A percentile compares a stretch with the other conserved stretches of the same genome.
Evolutionary conservation across 2,113 vertebrate species (phyloP).

Genomic region (Rattus rattus): DNA sequence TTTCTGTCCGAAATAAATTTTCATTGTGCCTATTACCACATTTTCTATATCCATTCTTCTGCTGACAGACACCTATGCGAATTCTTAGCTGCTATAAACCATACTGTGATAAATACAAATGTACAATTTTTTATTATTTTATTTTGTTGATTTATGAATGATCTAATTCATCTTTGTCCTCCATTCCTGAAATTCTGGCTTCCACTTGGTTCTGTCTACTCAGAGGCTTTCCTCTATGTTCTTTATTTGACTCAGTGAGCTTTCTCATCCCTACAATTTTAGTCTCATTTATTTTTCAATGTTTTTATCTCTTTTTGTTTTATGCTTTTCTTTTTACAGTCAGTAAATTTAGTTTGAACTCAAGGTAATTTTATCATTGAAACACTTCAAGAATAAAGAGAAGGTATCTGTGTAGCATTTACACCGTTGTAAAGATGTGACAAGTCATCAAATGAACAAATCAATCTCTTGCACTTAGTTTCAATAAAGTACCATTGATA

Average conservation of each 20-base stretch:
- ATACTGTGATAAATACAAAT: not conserved
- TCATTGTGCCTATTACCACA: not conserved
- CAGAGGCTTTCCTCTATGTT: not conserved
- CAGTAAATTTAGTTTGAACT: conserved; percentile 42
- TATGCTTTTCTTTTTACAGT: not conserved
- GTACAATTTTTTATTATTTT: not conserved
- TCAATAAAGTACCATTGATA: not conserved
- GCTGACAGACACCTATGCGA: not conserved
- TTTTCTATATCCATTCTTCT: not conserved
- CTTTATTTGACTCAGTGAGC: not conserved
- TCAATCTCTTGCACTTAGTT: conserved; percentile 18
- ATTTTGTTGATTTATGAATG: not conserved
- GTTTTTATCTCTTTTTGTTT: not conserved
- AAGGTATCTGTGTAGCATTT: not conserved
- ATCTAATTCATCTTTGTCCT: not conserved
- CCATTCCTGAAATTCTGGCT: not conserved
- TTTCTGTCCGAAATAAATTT: not conserved
- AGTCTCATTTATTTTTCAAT: not conserved
- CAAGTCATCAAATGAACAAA: not conserved
- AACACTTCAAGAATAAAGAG: conserved; percentile 20
- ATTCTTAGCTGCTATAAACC: not conserved
- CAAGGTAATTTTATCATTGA: conserved; percentile 46
- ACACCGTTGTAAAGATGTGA: conserved; percentile 14
- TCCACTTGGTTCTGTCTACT: not conserved
- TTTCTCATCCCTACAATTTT: not conserved